Evolutionary conservation across 2,888 invertebrate species (phyloP).

Genomic region (Polymixis lichenea): DNA sequence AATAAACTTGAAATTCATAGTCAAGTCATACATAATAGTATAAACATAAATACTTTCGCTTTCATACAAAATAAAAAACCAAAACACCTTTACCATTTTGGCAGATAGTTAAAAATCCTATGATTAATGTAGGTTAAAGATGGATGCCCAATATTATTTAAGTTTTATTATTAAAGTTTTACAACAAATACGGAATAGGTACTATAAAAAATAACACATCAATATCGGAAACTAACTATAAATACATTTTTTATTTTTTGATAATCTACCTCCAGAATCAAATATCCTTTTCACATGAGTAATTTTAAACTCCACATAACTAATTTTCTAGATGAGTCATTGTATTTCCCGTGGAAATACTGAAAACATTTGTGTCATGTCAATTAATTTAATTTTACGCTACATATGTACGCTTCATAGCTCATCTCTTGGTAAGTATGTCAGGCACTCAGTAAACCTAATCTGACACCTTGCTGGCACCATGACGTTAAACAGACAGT

Average conservation of each 20-base stretch:
- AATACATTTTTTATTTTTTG: not conserved
- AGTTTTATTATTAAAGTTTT: not conserved
- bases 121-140: not conserved
- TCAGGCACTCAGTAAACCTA: constrained; percentile 7
- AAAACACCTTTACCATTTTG: constrained; percentile 5
- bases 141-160: not conserved
- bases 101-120: not conserved
- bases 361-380: not conserved
- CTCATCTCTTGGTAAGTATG: not conserved
- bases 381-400: not conserved
- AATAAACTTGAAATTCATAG: constrained; percentile 16
- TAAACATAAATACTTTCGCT: not conserved
- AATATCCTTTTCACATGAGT: not conserved
- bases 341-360: not conserved
- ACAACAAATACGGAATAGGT: not conserved
- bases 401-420: not conserved
- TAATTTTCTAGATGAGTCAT: not conserved
- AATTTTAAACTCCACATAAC: not conserved
- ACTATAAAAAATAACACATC: not conserved
- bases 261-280: not conserved
- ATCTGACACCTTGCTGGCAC: not conserved
- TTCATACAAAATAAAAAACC: not conserved
- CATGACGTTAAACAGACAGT: not conserved
- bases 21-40: constrained; percentile 5
- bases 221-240: not conserved